Base-by-base conservation (phyloP, 1,140 invertebrate genomes). In the Pollicipes pollicipes region DNA sequence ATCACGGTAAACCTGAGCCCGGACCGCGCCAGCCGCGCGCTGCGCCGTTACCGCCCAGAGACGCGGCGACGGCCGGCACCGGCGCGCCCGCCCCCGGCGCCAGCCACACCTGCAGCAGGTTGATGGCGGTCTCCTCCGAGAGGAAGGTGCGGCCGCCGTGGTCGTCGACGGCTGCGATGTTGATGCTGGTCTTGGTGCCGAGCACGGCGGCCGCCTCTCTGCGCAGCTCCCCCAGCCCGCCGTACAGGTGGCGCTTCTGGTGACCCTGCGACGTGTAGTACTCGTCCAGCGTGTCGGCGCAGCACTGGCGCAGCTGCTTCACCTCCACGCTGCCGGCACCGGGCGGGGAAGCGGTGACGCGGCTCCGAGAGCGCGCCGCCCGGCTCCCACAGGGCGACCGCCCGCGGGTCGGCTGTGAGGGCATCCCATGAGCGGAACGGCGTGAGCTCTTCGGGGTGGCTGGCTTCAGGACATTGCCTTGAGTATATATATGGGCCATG, bases 111-210 rank as follows among this genome's bases (percentile, higher is more conserved):
- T 71, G 91, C 24, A 99, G 81, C 75, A 98, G 84, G 75, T 88
- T 90, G 70, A 96, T 92, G 0, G 93, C 94, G n/a, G 98, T 84
- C 79, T 97, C 92, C 80, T 98, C 95, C 0, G 94, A 97, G 1
- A 99, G 83, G 79, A 99, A 98, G 0, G 94, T 98, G 81, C 99
- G 95, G 0, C 95, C 95, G 2, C 93, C 93, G 79, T 95, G 97
- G 79, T 96, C 92, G 79, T 98, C 95, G 71, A 83, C 81, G 32
- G 92, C 90, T 77, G 90, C 89, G 73, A 96, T 92, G 77, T 95
- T 95, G 64, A 95, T 91, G 76, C 95, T 95, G 0, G 93, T 90
- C 72, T 91, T 85, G 1, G 89, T 90, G 1, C 90, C 91, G 74
- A 98, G 89, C 4, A 93, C 89, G 16, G 93, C 93, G 83, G 98